These are phyloP conservation scores for Sphaerodactylus townsendi DNA, from an alignment of 2,113 vertebrate species.

Conservation along the genomic window DNA sequence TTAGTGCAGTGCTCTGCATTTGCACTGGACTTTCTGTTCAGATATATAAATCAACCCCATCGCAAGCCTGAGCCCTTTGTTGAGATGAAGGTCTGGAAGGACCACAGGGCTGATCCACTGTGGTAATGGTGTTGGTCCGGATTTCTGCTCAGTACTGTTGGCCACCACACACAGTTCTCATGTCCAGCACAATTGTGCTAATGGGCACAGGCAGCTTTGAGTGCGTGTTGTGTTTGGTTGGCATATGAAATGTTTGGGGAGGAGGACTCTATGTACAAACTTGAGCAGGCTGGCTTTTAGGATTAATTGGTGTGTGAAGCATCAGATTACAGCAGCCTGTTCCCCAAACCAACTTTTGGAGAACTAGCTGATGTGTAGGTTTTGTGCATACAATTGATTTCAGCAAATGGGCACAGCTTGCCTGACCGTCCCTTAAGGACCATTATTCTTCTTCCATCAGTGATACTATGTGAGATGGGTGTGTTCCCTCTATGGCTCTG, in stretches of 20 bases:
- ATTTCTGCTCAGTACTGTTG: neutral
- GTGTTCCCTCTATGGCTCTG: constrained; percentile 42
- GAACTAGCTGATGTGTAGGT: neutral
- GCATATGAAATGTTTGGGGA: neutral
- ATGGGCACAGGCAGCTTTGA: neutral
- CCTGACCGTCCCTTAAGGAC: neutral
- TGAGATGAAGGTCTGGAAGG: neutral
- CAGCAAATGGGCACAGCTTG: neutral
- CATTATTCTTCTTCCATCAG: constrained; percentile 34
- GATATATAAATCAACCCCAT: neutral
- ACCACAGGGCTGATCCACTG: neutral
- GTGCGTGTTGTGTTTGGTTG: fast-evolving
- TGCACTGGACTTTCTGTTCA: neutral
- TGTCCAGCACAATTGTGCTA: neutral
- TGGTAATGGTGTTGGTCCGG: neutral
- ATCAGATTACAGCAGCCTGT: constrained; percentile 18
- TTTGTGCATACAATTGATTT: neutral
- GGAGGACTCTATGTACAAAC: neutral
- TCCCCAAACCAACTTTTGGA: neutral
- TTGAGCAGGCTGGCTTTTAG: neutral
- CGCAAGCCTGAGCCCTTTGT: fast-evolving
- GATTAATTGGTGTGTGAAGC: neutral
- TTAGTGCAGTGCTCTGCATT: neutral
- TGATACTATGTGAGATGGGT: constrained; percentile 53
- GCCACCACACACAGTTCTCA: neutral